A percentile compares a stretch with the other conserved stretches of the same genome.
Evolutionary conservation across 2,797 vertebrate species (phyloP).

Genomic region (Iguana delicatissima): DNA sequence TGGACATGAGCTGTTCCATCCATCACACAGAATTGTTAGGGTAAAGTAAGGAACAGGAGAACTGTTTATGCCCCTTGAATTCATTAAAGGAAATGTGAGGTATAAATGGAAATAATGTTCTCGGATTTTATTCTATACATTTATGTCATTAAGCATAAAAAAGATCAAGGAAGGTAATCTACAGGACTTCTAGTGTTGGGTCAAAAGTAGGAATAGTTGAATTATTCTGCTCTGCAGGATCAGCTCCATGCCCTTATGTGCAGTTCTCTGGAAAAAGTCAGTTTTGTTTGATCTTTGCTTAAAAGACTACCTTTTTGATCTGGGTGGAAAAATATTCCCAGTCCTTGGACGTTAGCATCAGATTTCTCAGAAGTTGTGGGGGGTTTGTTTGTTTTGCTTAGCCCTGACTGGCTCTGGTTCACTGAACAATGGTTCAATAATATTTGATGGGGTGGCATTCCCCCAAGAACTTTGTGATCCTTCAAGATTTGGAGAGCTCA

Average conservation of each 20-base stretch:
- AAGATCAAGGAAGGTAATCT: neutral
- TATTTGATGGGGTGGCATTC: constrained; percentile 17
- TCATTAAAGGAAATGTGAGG: neutral
- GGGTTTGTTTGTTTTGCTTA: neutral
- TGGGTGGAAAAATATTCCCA: neutral
- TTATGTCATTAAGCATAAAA: neutral
- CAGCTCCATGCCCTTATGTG: neutral
- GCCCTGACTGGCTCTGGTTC: neutral
- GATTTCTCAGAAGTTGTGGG: neutral
- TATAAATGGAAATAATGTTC: neutral
- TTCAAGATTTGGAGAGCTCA: neutral
- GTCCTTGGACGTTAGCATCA: neutral
- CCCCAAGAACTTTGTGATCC: constrained; percentile 12
- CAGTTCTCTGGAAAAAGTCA: neutral
- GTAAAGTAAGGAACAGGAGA: neutral
- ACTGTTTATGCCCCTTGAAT: neutral
- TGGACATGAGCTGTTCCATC: neutral
- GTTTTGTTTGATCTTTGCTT: neutral
- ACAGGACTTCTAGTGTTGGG: neutral
- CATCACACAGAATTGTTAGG: neutral
- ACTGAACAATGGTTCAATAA: neutral
- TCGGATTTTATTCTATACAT: too few relatives aligned
- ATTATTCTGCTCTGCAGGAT: neutral
- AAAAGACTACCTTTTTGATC: neutral
- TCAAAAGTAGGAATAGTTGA: neutral